Evolutionary conservation across 2,888 invertebrate species (phyloP).

Genomic region (Exephanes ischioxanthus): DNA sequence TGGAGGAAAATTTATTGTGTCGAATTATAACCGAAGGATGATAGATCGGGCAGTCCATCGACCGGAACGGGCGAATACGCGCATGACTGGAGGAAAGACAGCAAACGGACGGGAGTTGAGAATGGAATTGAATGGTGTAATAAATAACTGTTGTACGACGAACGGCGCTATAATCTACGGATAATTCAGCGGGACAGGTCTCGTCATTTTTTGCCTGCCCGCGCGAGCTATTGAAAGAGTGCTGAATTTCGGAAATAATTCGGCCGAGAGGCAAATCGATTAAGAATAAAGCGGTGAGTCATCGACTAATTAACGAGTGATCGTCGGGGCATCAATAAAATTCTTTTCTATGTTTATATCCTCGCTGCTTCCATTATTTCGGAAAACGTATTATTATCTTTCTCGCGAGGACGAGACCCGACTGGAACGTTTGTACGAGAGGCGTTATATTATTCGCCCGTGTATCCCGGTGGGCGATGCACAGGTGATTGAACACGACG

Average conservation of each 20-base stretch:
- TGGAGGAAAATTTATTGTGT: slow-evolving; percentile 9
- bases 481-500: slow-evolving; percentile 2
- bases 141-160: slow-evolving; percentile 5
- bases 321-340: slow-evolving; percentile 25
- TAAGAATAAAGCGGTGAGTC: neutral
- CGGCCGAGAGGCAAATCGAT: slow-evolving; percentile 31
- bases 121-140: slow-evolving; percentile 9
- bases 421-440: neutral
- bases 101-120: slow-evolving; percentile 2
- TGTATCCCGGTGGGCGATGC: slow-evolving; percentile 1
- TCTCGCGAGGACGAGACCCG: neutral
- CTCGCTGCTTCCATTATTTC: neutral
- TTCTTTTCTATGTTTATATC: neutral
- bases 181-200: neutral
- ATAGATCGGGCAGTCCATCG: neutral
- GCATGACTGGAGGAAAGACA: neutral
- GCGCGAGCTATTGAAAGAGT: neutral
- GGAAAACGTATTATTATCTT: neutral
- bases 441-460: neutral
- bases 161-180: neutral
- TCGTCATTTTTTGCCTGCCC: neutral
- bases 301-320: slow-evolving; percentile 37
- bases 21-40: slow-evolving; percentile 19
- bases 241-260: slow-evolving; percentile 17
- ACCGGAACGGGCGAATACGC: slow-evolving; percentile 11